Evolutionary conservation across 2,888 invertebrate genomes (phyloP).

Genomic region (Sesia bembeciformis): DNA sequence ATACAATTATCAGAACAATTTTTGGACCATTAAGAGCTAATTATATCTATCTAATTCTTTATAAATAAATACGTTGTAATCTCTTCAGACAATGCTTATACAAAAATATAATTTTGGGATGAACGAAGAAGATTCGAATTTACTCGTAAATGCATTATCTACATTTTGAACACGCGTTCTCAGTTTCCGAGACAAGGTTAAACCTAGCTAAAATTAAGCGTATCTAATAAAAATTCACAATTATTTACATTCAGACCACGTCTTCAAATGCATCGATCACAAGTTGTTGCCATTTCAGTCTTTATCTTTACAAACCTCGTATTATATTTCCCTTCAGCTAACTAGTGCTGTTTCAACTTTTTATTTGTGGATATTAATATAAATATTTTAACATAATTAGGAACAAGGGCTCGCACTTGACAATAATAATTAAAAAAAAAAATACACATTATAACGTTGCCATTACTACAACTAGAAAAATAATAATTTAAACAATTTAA

Average conservation of each 20-base stretch:
- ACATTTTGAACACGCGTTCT: conserved; percentile 40
- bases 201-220: background rate
- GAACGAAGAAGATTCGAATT: conserved; percentile 9
- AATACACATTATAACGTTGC: no score
- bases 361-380: no score
- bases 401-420: no score
- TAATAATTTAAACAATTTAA: background rate
- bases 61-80: conserved; percentile 36
- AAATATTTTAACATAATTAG: no score
- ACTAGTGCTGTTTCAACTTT: no score
- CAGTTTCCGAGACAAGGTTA: background rate
- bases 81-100: conserved; percentile 56
- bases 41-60: background rate
- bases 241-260: conserved; percentile 48
- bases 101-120: conserved; percentile 64
- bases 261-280: conserved; percentile 39
- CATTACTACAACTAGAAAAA: no score
- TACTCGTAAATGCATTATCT: background rate
- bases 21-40: conserved; percentile 37
- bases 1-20: background rate
- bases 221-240: conserved; percentile 13
- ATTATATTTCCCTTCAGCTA: no score
- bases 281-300: conserved; percentile 68
- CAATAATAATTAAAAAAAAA: no score
- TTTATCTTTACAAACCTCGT: conserved; percentile 18